phyloP scores from a whole-genome alignment of 2,113 vertebrate genomes.

The Ibidorhyncha struthersii region DNA sequence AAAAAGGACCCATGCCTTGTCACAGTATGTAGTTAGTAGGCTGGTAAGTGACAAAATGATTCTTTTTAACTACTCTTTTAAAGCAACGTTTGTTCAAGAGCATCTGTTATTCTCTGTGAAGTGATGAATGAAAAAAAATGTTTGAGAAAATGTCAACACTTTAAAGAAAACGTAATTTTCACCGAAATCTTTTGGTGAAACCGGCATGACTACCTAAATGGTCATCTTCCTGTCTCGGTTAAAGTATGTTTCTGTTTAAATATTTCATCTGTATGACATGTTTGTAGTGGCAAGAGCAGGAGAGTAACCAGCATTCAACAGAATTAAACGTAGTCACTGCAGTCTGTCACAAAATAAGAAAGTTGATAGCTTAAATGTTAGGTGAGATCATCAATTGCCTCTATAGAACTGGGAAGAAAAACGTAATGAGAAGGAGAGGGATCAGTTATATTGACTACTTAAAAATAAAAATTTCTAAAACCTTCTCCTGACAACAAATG shows the following conservation, averaged over 20 bases:
- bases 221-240: background rate
- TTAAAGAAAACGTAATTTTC: background rate
- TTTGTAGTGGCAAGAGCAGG: background rate
- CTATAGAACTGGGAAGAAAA: background rate
- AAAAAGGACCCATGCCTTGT: too few species aligned
- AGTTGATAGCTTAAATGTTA: background rate
- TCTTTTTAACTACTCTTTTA: background rate
- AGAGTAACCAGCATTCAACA: background rate
- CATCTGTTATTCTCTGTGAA: background rate
- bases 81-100: background rate
- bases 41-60: background rate
- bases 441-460: background rate
- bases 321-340: background rate
- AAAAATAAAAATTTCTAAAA: background rate
- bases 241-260: background rate
- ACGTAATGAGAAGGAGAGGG: background rate
- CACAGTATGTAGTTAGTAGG: background rate
- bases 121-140: background rate
- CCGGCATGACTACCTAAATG: background rate
- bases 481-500: background rate
- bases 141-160: background rate
- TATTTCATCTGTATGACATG: background rate
- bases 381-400: background rate
- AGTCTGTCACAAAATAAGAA: background rate
- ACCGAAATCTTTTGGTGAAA: background rate